These are phyloP conservation scores for Pandemis corylana DNA, from an alignment of 2,888 invertebrate species.

Conservation along the genomic window DNA sequence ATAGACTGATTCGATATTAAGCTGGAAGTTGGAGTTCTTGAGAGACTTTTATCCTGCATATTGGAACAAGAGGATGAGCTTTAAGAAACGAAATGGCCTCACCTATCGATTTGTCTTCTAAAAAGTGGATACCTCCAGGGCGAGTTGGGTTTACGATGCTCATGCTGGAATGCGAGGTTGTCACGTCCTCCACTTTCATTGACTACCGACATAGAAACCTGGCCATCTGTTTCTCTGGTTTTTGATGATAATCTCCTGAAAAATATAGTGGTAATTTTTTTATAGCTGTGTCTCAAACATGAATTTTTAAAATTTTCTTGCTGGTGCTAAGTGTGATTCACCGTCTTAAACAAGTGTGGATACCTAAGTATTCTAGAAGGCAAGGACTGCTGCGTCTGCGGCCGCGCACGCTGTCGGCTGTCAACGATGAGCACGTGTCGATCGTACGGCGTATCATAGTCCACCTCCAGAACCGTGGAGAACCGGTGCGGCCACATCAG, in stretches of 20 bases:
- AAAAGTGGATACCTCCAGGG: constrained; percentile 90
- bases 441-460: constrained; percentile 97
- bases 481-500: constrained; percentile 95
- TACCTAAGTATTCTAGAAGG: constrained; percentile 89
- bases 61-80: neutral
- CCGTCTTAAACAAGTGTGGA: neutral
- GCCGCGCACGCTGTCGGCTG: constrained; percentile 84
- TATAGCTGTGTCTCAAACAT: too few species aligned
- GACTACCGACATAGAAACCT: constrained; percentile 75
- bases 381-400: constrained; percentile 72
- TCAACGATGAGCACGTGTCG: constrained; percentile 96
- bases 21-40: too few species aligned
- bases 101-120: constrained; percentile 80
- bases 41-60: neutral
- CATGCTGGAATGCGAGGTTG: constrained; percentile 88
- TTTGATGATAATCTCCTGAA: constrained; percentile 89
- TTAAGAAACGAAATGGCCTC: constrained; percentile 43
- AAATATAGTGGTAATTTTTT: constrained; percentile 17
- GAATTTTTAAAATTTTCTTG: neutral
- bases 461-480: constrained; percentile 95
- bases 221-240: constrained; percentile 84
- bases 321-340: neutral
- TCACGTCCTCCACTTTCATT: constrained; percentile 84
- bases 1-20: too few species aligned
- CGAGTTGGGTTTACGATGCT: constrained; percentile 87